Evolutionary conservation across 2,113 vertebrate species (phyloP), one percentile per base, ranked within the genome.

Genomic region (Hydropotes inermis): DNA sequence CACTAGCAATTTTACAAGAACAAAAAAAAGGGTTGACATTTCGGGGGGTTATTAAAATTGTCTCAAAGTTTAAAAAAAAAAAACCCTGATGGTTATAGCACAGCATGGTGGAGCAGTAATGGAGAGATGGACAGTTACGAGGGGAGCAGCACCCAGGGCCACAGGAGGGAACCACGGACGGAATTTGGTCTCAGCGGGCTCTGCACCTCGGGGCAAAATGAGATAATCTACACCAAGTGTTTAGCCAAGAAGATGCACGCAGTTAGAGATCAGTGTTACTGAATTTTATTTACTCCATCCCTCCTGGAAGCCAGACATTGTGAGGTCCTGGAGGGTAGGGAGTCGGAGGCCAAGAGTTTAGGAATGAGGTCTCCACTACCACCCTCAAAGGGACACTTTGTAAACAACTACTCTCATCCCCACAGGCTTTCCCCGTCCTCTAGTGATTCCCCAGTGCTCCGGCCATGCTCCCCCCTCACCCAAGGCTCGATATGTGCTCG

Each of bases 401-500:
- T 25, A 52, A 64, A 27, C 91, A n/a, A 23, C 61, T 6, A 6
- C 28, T 76, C 61, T 9, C 0, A 0, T 11, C 21, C 27, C 43
- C 58, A 10, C 1, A 1, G 47, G 25, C 27, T 55, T 58, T 52
- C 60, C 54, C 47, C 30, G 11, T 15, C 43, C 47, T 2, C 15
- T 36, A 33, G 54, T 11, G 36, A 15, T 19, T 61, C 27, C 15
- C 52, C 4, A 0, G 55, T 1, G 14, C 27, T 57, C 52, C 86
- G 2, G 33, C 15, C 5, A 0, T 0, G 11, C 16, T 39, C 43
- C 28, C 27, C 39, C 58, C 30, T 89, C 58, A 54, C 36, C 54
- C 64, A 28, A 39, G 39, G 6, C 55, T 64, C 19, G 3, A 1
- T 12, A n/a, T 10, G 23, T 55, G 12, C 47, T 9, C 6, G 0